Percentiles rank a stretch among this genome's conserved stretches.
Conservation (phyloP, 2,113 vertebrate genomes). For the Elanoides forficatus region DNA sequence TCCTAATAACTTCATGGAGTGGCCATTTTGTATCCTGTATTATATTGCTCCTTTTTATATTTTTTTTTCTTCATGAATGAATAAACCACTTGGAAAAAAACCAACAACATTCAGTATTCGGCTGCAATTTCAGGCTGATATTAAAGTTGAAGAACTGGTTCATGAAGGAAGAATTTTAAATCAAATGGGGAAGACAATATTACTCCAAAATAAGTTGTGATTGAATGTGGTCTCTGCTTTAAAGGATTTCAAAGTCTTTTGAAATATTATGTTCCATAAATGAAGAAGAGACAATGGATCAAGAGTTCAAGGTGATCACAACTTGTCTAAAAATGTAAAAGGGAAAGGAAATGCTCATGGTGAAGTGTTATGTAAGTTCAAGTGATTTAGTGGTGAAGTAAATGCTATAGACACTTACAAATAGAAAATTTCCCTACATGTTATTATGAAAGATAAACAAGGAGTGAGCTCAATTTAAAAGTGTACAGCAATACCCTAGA, state of each 20-base stretch:
- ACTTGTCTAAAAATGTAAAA: neutral
- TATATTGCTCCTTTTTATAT: neutral
- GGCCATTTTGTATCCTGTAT: neutral
- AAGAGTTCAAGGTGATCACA: neutral
- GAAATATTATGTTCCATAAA: neutral
- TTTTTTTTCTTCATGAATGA: neutral
- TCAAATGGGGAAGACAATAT: neutral
- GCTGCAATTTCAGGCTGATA: neutral
- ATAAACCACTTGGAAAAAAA: neutral
- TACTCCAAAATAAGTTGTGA: neutral
- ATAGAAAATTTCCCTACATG: neutral
- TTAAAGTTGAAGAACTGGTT: neutral
- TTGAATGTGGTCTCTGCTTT: neutral
- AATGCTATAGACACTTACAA: neutral
- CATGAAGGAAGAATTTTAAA: neutral
- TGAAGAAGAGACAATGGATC: neutral
- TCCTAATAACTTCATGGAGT: neutral
- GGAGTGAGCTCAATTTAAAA: neutral
- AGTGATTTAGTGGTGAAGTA: neutral
- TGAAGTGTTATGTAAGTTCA: neutral
- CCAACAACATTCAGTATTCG: neutral
- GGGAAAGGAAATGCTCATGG: accelerated
- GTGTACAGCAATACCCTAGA: neutral
- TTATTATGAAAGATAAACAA: neutral
- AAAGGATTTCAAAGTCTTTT: neutral